Conservation (phyloP, 2,113 vertebrate species). For the Paradoxurus hermaphroditus region DNA sequence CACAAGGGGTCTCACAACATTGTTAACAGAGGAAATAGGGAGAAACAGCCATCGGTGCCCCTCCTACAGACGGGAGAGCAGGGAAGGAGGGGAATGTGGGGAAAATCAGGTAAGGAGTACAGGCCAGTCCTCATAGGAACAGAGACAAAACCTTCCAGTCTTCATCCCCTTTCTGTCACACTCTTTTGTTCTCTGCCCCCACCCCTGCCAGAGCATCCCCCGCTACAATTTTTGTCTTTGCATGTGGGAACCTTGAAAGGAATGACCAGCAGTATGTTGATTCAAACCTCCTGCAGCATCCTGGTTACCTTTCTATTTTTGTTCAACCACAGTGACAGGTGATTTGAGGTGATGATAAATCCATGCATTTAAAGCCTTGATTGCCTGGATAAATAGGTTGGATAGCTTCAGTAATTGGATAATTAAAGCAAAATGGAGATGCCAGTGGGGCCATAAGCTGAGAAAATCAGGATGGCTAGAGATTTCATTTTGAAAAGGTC, state of each 20-base stretch:
- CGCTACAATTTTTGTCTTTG: neutral
- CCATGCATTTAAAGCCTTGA: conserved; percentile 68
- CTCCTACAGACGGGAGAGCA: neutral
- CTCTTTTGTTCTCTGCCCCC: neutral
- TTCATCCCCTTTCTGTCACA: neutral
- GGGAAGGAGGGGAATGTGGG: neutral
- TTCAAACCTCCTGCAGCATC: conserved; percentile 22
- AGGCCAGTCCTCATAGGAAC: neutral
- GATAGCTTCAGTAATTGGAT: conserved; percentile 68
- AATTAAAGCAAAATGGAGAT: conserved; percentile 68
- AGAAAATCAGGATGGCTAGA: conserved; percentile 24
- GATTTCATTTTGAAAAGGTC: conserved; percentile 31
- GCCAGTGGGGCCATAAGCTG: conserved; percentile 45
- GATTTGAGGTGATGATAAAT: conserved; percentile 74
- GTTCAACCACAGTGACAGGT: conserved; percentile 49
- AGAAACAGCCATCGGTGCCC: neutral
- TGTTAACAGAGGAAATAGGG: neutral
- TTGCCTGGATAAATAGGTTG: conserved; percentile 74
- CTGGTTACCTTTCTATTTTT: conserved; percentile 54
- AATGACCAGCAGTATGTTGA: conserved; percentile 3
- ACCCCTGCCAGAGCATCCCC: neutral
- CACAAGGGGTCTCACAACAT: neutral
- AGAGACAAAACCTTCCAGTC: neutral
- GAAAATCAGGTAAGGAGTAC: neutral
- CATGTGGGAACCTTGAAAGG: neutral